Evolutionary conservation across 2,113 vertebrate genomes (phyloP).

Genomic region (Protobothrops mucrosquamatus): DNA sequence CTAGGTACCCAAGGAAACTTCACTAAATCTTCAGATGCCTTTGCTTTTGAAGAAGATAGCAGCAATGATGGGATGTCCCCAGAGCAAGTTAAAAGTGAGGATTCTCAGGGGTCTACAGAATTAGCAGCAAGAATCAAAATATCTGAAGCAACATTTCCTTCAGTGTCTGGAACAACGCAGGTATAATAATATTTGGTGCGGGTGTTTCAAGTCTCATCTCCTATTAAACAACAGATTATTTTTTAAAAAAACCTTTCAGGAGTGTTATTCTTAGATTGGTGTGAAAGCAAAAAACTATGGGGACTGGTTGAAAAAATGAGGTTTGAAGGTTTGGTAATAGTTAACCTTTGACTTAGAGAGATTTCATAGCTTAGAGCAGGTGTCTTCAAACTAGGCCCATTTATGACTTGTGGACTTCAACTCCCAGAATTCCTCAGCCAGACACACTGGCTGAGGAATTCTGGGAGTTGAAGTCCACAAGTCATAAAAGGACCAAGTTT

Average conservation of each 20-base stretch:
- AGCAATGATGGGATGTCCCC: slow-evolving; percentile 91
- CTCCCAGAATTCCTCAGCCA: too few species aligned
- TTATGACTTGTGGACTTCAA: too few species aligned
- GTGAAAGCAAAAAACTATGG: neutral
- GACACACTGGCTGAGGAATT: too few species aligned
- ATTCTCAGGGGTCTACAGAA: slow-evolving; percentile 78
- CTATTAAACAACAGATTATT: neutral
- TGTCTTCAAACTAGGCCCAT: too few species aligned
- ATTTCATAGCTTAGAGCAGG: neutral
- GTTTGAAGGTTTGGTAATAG: neutral
- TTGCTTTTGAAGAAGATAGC: slow-evolving; percentile 96
- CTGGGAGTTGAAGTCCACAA: too few species aligned
- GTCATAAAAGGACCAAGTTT: too few species aligned
- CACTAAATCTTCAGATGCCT: slow-evolving; percentile 84
- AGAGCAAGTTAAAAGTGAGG: slow-evolving; percentile 81
- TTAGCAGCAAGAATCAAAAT: slow-evolving; percentile 71
- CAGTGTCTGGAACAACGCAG: slow-evolving; percentile 69
- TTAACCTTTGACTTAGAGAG: neutral
- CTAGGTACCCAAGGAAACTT: slow-evolving; percentile 84
- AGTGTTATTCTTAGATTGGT: neutral
- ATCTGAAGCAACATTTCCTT: slow-evolving; percentile 64
- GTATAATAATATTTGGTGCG: slow-evolving; percentile 56
- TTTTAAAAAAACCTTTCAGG: neutral
- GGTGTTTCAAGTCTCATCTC: neutral
- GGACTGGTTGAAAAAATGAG: neutral